phyloP scores from a whole-genome alignment of 2,888 invertebrate species.

The Eristalis pertinax region DNA sequence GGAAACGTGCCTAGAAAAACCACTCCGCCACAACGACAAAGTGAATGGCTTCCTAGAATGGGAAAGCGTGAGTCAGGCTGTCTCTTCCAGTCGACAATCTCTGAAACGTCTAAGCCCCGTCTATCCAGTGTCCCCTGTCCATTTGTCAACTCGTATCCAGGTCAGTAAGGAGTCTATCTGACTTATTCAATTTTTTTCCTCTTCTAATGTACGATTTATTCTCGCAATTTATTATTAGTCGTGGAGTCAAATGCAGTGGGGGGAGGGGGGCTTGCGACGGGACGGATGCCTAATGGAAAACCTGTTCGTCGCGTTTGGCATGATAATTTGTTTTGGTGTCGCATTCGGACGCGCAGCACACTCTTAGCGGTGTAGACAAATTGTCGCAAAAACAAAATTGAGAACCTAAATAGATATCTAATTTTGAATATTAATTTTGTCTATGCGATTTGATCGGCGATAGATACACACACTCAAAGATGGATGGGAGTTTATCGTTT shows the following conservation, averaged over 20 bases:
- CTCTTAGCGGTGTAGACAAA: conserved; percentile 14
- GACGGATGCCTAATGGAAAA: conserved; percentile 17
- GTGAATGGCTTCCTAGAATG: conserved; percentile 57
- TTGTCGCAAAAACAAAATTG: conserved; percentile 41
- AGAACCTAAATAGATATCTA: conserved; percentile 40
- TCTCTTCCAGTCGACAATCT: conserved; percentile 3
- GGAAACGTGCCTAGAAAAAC: conserved; percentile 41
- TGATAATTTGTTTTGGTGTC: conserved; percentile 24
- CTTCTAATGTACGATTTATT: conserved; percentile 26
- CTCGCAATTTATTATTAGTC: conserved; percentile 37
- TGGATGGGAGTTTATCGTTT: background rate
- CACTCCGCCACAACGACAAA: conserved; percentile 15
- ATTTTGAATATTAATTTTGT: conserved; percentile 52
- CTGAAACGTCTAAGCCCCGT: conserved; percentile 52
- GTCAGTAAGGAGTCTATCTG: conserved; percentile 69
- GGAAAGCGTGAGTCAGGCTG: conserved; percentile 22
- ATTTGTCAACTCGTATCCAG: conserved; percentile 64
- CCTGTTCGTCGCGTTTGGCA: conserved; percentile 39
- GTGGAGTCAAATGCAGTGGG: background rate
- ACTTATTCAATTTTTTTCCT: conserved; percentile 12
- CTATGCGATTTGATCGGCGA: background rate
- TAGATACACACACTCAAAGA: background rate
- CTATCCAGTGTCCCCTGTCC: conserved; percentile 56
- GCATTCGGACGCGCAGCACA: background rate
- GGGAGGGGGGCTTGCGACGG: background rate